A percentile compares a stretch with the other conserved stretches of the same genome.
Conservation (phyloP, 2,113 vertebrate species). For the Gymnocephalus cernua region DNA sequence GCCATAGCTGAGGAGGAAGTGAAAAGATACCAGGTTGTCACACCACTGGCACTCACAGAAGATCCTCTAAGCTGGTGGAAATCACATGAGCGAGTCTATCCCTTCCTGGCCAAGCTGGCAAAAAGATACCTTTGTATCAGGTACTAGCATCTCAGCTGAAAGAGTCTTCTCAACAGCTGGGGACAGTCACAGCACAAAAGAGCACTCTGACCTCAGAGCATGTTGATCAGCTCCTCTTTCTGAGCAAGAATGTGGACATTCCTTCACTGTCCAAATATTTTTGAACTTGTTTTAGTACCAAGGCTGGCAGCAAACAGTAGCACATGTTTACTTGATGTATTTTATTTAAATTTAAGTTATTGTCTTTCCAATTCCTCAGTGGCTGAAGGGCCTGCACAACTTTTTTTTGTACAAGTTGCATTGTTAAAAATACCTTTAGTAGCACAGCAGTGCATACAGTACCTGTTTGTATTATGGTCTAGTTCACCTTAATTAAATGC, state of each 20-base stretch:
- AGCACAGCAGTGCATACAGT: no score
- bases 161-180: not conserved
- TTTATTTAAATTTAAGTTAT: not conserved
- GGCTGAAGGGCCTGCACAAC: not conserved
- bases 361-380: not conserved
- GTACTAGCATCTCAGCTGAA: not conserved
- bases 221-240: conserved; percentile 6
- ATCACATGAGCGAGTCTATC: not conserved
- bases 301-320: not conserved
- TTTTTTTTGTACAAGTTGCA: not conserved
- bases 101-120: not conserved
- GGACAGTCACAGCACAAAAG: not conserved
- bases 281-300: not conserved
- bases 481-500: no score
- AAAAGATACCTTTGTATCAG: not conserved
- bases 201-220: not conserved
- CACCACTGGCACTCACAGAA: not conserved
- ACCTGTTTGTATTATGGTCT: no score
- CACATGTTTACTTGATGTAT: not conserved
- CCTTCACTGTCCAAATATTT: not conserved
- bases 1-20: not conserved
- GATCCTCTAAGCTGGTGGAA: not conserved
- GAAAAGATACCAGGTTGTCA: not conserved
- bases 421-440: no score
- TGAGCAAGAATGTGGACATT: not conserved